phyloP scores from a whole-genome alignment of 2,797 vertebrate species.

The Galagoides demidoff region DNA sequence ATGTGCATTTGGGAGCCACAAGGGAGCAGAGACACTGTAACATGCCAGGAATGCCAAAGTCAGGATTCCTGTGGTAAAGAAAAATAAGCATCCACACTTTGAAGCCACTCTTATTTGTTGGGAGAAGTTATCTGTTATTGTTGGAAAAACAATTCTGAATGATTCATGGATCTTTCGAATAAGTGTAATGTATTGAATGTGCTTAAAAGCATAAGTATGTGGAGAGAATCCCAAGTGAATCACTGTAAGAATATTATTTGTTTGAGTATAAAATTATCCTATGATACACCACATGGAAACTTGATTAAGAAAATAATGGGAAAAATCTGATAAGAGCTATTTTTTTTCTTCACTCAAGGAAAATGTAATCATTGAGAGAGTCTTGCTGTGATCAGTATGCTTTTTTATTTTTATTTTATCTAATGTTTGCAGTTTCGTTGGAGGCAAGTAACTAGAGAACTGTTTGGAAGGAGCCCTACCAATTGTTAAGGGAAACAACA shows the following conservation, averaged over 20 bases:
- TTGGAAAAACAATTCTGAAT: background rate
- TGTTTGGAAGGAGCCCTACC: background rate
- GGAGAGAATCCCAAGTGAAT: background rate
- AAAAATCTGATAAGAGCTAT: background rate
- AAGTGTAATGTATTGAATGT: background rate
- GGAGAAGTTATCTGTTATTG: background rate
- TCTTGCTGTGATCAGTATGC: background rate
- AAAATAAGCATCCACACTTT: background rate
- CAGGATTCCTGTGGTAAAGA: background rate
- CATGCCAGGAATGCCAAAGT: background rate
- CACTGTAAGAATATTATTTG: background rate
- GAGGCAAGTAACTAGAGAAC: background rate
- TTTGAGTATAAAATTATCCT: background rate
- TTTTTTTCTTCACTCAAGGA: background rate
- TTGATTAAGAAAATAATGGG: background rate
- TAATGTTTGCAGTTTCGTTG: background rate
- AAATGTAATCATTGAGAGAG: background rate
- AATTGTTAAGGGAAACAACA: background rate
- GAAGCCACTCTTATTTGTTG: background rate
- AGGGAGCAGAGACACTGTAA: background rate
- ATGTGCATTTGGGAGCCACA: background rate
- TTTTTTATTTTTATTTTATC: background rate
- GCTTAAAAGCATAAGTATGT: background rate
- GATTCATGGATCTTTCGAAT: background rate
- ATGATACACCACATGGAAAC: background rate